A percentile compares a stretch with the other conserved stretches of the same genome.
These are phyloP conservation scores for Drosophila villosipedis DNA, from an alignment of 2,888 invertebrate species.

Conservation along the genomic window DNA sequence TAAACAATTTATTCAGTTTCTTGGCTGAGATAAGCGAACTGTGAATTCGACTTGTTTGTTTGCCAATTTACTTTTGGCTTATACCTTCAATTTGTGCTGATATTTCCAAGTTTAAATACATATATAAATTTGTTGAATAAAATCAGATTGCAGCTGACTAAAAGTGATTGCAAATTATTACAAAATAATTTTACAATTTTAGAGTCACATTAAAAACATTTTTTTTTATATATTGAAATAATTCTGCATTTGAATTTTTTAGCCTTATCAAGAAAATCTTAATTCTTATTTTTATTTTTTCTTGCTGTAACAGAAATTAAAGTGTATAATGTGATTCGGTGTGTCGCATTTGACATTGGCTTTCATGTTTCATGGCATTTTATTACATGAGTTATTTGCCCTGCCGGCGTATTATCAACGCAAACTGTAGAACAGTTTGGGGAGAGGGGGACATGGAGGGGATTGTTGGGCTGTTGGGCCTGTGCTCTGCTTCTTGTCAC, in stretches of 20 bases:
- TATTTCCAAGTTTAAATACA: not conserved
- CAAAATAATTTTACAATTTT: not conserved
- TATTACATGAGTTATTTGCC: slow-evolving; percentile 67
- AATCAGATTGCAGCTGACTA: not conserved
- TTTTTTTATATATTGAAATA: not conserved
- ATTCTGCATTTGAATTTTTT: not conserved
- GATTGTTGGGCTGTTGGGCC: slow-evolving; percentile 25
- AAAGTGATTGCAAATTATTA: not conserved
- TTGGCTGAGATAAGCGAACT: slow-evolving; percentile 1
- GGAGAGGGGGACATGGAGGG: not conserved
- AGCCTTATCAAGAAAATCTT: not conserved
- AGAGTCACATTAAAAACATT: not conserved
- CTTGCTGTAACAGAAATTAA: not conserved
- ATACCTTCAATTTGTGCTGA: not conserved
- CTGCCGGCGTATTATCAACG: slow-evolving; percentile 55
- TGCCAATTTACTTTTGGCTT: not conserved
- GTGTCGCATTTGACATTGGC: slow-evolving; percentile 4
- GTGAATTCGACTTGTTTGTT: not conserved
- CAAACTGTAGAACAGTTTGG: not conserved
- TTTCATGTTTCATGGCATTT: slow-evolving; percentile 55
- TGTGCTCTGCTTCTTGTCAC: slow-evolving; percentile 74
- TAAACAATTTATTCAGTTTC: not conserved
- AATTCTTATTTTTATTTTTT: not conserved
- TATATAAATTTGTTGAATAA: not conserved
- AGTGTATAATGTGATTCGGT: slow-evolving; percentile 27